A percentile compares a stretch with the other conserved stretches of the same genome.
Evolutionary conservation across 2,113 vertebrate genomes (phyloP).

Genomic region (Galeopterus variegatus): DNA sequence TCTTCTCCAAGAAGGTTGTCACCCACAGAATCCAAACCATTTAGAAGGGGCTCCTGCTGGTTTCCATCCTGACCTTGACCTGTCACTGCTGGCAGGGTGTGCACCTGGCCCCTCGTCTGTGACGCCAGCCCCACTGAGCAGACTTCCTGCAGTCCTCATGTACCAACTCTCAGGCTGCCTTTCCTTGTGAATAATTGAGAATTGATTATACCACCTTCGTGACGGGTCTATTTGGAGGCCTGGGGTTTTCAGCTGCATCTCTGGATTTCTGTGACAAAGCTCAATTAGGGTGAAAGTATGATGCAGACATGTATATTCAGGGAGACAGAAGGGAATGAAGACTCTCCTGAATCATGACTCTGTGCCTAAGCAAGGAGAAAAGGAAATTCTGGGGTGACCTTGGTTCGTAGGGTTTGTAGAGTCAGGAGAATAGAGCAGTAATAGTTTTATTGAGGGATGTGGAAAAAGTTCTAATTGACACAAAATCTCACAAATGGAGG

Average conservation of each 20-base stretch:
- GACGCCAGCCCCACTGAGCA: background rate
- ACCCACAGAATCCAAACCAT: background rate
- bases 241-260: background rate
- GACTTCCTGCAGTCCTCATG: background rate
- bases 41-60: background rate
- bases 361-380: background rate
- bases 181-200: background rate
- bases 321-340: background rate
- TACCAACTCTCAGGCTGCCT: background rate
- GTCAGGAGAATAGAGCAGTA: background rate
- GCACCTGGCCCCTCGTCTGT: background rate
- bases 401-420: background rate
- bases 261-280: slow-evolving; percentile 41
- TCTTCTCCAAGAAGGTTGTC: background rate
- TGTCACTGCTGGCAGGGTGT: background rate
- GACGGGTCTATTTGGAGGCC: background rate
- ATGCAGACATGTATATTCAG: background rate
- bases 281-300: background rate
- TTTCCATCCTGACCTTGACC: background rate
- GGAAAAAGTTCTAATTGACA: background rate
- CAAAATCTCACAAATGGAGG: background rate
- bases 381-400: background rate
- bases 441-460: background rate
- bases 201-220: background rate
- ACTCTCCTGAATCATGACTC: fast-evolving